A percentile compares a stretch with the other conserved stretches of the same genome.
Evolutionary conservation across 92 coral and sea anemone genomes (phyloP).

Genomic region (Actinostola sp.): DNA sequence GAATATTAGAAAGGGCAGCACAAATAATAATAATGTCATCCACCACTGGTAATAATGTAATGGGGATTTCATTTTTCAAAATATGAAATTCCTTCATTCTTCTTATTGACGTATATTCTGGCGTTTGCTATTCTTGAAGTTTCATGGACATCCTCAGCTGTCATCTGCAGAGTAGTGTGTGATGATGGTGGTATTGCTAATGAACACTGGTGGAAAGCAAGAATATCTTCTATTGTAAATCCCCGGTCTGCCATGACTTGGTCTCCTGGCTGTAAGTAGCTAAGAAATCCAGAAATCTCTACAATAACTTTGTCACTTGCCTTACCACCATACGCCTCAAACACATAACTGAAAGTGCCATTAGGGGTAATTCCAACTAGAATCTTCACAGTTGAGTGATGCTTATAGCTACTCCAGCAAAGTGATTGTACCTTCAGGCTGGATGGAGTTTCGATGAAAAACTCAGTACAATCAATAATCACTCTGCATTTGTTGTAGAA

Average conservation of each 20-base stretch:
- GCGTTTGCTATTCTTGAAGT: conserved; percentile 49
- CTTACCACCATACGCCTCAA: conserved; percentile 49
- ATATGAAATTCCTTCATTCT: conserved; percentile 44
- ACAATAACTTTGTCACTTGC: conserved; percentile 51
- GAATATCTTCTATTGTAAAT: conserved; percentile 39
- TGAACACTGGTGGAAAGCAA: conserved; percentile 23
- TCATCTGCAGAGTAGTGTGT: conserved; percentile 40
- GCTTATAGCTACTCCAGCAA: conserved; percentile 50
- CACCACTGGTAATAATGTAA: conserved; percentile 24
- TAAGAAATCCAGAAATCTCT: conserved; percentile 10
- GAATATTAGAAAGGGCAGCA: conserved; percentile 19
- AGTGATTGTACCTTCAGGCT: conserved; percentile 39
- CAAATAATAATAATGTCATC: conserved; percentile 48
- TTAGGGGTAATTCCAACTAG: conserved; percentile 52
- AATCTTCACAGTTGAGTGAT: conserved; percentile 52
- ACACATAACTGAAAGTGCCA: conserved; percentile 42
- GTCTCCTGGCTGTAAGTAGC: conserved; percentile 31
- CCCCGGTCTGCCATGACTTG: conserved; percentile 59
- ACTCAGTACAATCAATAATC: conserved; percentile 57
- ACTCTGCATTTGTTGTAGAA: conserved; percentile 45
- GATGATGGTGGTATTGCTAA: conserved; percentile 44
- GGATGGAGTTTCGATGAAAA: conserved; percentile 51
- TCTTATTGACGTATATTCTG: conserved; percentile 44
- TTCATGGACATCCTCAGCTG: conserved; percentile 27
- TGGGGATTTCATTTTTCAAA: conserved; percentile 43